Evolutionary conservation across 2,888 invertebrate genomes (phyloP), one percentile per base, ranked within the genome.

Genomic region (Thymelicus lineola): DNA sequence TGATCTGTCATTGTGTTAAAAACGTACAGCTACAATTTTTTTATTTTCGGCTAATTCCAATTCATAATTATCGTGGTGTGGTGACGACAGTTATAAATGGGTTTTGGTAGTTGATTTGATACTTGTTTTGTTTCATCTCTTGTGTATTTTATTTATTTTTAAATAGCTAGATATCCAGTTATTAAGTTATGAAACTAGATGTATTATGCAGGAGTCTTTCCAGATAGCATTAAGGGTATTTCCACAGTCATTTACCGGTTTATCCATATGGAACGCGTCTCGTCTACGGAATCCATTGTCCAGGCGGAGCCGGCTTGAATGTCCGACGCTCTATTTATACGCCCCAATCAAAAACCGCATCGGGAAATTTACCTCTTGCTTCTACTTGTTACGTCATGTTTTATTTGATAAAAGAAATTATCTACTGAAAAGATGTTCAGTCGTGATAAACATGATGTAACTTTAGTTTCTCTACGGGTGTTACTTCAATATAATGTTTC

Each of bases 251-350:
- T 79, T 89, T 89, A 85, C 81, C 82, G 80, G 87, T 83, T 86
- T 88, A 90, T 90, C 90, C 91, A 91, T 91, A 93, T 91, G 91
- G 89, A 91, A 88, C 90, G 85, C 82, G 88, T 86, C 89, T 89
- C 84, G 88, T 87, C 89, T 88, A 85, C 84, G 88, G 90, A 89
- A 89, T 91, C 90, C 88, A 90, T 91, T 91, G 92, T 91, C 91
- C 90, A 87, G 84, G 85, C 78, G 66, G 77, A 12, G 53, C 75
- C 80, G 77, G 80, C 81, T 75, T 74, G 83, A 82, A 87, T 86
- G 85, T 87, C 86, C 81, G 78, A 77, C 74, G 75, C 75, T 80
- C 92, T 93, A 92, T 93, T 90, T 87, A 90, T 93, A 91, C 77
- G 73, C 78, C 80, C 82, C 85, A 85, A 88, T 87, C 88, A 83